Base-by-base conservation (phyloP, 2,888 invertebrate species). In the Sinhomidia bicolor region DNA sequence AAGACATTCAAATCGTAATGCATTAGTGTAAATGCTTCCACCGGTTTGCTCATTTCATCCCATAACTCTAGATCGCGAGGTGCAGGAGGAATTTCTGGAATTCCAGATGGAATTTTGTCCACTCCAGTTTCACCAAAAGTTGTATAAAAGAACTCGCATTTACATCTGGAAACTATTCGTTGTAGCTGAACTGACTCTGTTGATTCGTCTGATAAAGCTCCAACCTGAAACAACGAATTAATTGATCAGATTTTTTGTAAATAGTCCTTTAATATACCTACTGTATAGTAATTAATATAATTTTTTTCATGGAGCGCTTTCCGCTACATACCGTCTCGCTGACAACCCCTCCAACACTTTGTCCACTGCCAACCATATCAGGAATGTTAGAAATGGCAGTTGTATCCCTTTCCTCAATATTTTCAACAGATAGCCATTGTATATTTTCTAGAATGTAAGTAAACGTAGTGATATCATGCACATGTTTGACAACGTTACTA, bases 1-100 rank as follows among this genome's bases (percentile, higher is more conserved):
- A 98, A 98, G n/a, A 99, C 98, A 93, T 99, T 98, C 47, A 99
- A 95, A 94, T 99, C 99, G 93, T 99, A 98, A 94, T 99, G 99
- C 96, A 99, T 98, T 76, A 99, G 95, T 0, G 99, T 99, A 93
- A 99, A 99, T 1, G 98, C 98, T 94, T 99, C 99, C 68, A 98
- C 98, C 0, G 98, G 98, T 89, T 97, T 97, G 92, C 97, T 96
- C 91, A 96, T 95, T 89, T 96, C 95, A 93, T 96, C 96, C 96
- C 97, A 97, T 0, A 96, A 96, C 54, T 96, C 96, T 1, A 96
- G 94, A 0, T 95, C 95, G 44, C 92, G 89, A 4, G 96, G 96
- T 0, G 96, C 96, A 1, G 96, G 96, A 10, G 96, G 96, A 10
- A 96, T 95, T 92, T 96, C 95, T 0, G 96, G 93, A 4, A 94